Evolutionary conservation across 2,797 vertebrate genomes (phyloP).

Genomic region (Lycodopsis pacificus): DNA sequence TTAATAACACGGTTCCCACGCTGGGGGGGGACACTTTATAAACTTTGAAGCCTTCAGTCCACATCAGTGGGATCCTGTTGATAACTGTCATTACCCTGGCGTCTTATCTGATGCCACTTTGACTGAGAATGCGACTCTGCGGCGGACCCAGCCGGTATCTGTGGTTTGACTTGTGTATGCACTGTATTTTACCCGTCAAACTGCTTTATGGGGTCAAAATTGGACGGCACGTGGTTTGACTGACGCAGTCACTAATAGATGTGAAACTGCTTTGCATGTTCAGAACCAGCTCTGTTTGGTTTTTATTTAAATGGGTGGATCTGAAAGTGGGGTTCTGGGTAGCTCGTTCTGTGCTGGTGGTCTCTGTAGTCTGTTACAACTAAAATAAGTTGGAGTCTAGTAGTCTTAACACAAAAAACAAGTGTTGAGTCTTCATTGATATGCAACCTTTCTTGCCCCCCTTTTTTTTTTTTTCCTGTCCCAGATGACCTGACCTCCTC

Average conservation of each 20-base stretch:
- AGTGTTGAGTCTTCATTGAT: background rate
- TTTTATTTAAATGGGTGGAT: background rate
- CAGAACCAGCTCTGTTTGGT: background rate
- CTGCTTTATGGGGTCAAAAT: conserved; percentile 10
- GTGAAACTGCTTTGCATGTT: conserved; percentile 14
- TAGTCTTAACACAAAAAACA: background rate
- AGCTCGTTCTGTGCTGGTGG: background rate
- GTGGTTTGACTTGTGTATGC: conserved; percentile 13
- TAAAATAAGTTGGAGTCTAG: background rate
- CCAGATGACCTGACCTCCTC: conserved; percentile 87
- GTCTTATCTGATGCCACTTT: conserved; percentile 67
- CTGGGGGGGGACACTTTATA: conserved; percentile 52
- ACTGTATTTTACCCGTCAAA: conserved; percentile 17
- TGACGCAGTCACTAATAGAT: background rate
- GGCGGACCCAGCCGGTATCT: conserved; percentile 19
- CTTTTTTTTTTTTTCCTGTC: background rate
- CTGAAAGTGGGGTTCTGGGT: background rate
- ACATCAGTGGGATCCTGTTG: conserved; percentile 61
- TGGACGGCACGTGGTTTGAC: background rate
- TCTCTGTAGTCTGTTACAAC: background rate
- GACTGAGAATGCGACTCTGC: conserved; percentile 59
- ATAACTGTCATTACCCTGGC: conserved; percentile 74
- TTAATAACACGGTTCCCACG: conserved; percentile 75
- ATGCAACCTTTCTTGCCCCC: background rate
- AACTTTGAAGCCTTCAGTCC: conserved; percentile 66